Conservation (phyloP, 1,140 invertebrate species). For the Lutraria rhynchaena region DNA sequence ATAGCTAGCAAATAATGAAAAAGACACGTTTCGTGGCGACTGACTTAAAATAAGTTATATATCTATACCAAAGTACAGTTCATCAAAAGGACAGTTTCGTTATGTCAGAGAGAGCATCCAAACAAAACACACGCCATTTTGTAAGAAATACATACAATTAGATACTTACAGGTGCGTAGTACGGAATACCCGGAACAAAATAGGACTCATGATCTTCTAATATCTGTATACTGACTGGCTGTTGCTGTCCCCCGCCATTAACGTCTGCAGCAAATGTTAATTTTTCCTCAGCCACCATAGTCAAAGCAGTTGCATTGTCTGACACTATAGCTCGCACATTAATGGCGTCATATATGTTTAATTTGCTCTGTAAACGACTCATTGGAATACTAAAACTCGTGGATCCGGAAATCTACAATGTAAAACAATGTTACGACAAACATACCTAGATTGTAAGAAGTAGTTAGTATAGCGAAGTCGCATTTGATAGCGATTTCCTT, state of each 20-base stretch:
- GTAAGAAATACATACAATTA: neutral
- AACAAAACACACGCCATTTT: neutral
- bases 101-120: too few relatives aligned
- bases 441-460: too few relatives aligned
- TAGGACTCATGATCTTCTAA: constrained; percentile 3
- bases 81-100: too few relatives aligned
- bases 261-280: constrained; percentile 1
- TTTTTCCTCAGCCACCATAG: constrained; percentile 16
- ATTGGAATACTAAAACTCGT: constrained; percentile 3
- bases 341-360: neutral
- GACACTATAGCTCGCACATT: constrained; percentile 18
- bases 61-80: too few relatives aligned
- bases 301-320: constrained; percentile 29
- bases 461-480: too few relatives aligned
- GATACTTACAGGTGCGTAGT: constrained; percentile 12
- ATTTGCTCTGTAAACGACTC: neutral
- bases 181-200: constrained; percentile 22
- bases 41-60: too few relatives aligned
- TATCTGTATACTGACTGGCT: neutral
- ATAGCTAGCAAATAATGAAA: too few relatives aligned
- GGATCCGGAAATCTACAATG: neutral
- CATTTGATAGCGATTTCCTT: too few relatives aligned
- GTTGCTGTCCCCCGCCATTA: neutral
- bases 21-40: too few relatives aligned
- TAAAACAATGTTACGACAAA: too few relatives aligned